Percentiles rank a stretch among this genome's conserved stretches.
Evolutionary conservation across 1,140 invertebrate species (phyloP).

Genomic region (Leptinotarsa undecemlineata): DNA sequence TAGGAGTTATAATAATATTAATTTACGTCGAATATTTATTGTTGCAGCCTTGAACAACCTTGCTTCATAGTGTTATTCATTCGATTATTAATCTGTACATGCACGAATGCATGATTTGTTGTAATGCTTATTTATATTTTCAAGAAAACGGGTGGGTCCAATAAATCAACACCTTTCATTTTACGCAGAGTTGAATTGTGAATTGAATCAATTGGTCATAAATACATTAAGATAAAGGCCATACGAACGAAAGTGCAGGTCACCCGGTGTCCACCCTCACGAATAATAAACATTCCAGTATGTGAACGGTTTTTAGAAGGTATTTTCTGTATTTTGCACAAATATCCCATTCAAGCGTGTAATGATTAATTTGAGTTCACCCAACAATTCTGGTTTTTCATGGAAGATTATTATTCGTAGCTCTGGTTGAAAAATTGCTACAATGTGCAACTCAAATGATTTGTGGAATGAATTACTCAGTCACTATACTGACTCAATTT

Average conservation of each 20-base stretch:
- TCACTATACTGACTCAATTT: too few relatives aligned
- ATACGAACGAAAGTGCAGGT: neutral
- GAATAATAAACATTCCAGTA: too few relatives aligned
- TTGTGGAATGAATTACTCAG: too few relatives aligned
- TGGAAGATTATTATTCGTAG: too few relatives aligned
- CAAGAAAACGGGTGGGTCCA: slow-evolving; percentile 4
- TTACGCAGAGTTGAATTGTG: neutral
- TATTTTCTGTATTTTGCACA: too few relatives aligned
- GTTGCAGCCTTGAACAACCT: neutral
- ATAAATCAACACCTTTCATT: slow-evolving; percentile 5
- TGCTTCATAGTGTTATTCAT: neutral
- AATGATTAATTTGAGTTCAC: too few relatives aligned
- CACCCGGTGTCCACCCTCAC: neutral
- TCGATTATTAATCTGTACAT: slow-evolving; percentile 1
- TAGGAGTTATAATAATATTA: neutral
- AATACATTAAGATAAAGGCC: neutral
- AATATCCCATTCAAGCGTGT: too few relatives aligned
- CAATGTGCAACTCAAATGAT: too few relatives aligned
- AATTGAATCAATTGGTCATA: slow-evolving; percentile 3
- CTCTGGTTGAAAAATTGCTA: too few relatives aligned
- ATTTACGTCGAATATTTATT: slow-evolving; percentile 2
- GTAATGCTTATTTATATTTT: slow-evolving; percentile 6
- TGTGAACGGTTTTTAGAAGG: too few relatives aligned
- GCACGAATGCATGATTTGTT: slow-evolving; percentile 5
- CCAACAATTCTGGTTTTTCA: too few relatives aligned